Base-by-base conservation (phyloP, 2,113 vertebrate genomes). In the Ardeotis arabs region DNA sequence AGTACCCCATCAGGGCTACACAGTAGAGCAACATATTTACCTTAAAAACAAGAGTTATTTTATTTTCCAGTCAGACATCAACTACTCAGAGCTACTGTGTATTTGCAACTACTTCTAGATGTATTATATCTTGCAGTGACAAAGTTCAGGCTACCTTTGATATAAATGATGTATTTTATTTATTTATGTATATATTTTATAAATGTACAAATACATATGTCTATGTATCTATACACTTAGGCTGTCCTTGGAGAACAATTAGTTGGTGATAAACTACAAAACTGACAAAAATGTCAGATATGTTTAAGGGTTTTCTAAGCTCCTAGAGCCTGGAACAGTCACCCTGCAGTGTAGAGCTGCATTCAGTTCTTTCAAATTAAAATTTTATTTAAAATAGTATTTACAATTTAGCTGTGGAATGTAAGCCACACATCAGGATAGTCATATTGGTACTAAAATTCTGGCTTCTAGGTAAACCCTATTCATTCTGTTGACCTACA, bases 31-130 rank as follows among this genome's bases (percentile, higher is more conserved):
- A 87, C 35, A 85, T 25, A 75, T 56, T 82, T 88, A 73, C n/a
- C 39, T 92, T 76, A 91, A 85, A 93, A 83, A 79, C 67, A 81
- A 50, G n/a, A 95, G 68, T 95, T 97, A 87, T 92, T 97, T 96
- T 93, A 87, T 92, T 97, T 96, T 93, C 93, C 93, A 90, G 93
- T 97, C 97, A 97, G 96, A 90, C 75, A 96, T 95, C 84, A 97
- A 84, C 53, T 55, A 22, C 52, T 95, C 66, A 89, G 62, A 90
- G 86, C 64, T 87, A 84, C 84, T 95, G 58, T 74, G 85, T 96
- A 96, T 77, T 52, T 80, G 75, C 80, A 74, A 85, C 50, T 94
- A 41, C 27, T 58, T 94, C 92, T 92, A 84, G 66, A 89, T 89
- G 93, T 74, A 92, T 69, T 96, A 75, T 86, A 75, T 27, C 9